These are phyloP conservation scores for Scomber scombrus DNA, from an alignment of 2,113 vertebrate species.

Conservation along the genomic window DNA sequence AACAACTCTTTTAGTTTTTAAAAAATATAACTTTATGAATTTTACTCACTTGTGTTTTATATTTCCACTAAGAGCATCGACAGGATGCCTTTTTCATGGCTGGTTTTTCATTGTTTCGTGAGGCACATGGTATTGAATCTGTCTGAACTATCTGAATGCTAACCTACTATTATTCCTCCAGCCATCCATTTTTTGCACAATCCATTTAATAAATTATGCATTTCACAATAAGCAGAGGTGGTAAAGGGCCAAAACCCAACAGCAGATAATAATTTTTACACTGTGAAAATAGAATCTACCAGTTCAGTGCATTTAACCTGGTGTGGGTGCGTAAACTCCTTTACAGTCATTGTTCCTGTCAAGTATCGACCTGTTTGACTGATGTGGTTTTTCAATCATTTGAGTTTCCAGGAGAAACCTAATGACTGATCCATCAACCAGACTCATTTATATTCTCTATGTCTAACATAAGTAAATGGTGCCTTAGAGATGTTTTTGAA, in stretches of 20 bases:
- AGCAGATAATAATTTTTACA: too few relatives aligned
- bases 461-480: slow-evolving; percentile 7
- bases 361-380: not conserved
- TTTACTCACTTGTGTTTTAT: not conserved
- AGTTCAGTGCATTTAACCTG: too few relatives aligned
- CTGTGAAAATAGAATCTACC: too few relatives aligned
- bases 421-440: slow-evolving; percentile 21
- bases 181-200: not conserved
- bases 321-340: too few relatives aligned
- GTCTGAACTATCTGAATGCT: not conserved
- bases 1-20: not conserved
- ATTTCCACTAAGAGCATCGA: too few relatives aligned
- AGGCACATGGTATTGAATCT: not conserved
- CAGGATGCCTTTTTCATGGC: too few relatives aligned
- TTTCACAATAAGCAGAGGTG: too few relatives aligned
- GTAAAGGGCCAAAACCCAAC: not conserved
- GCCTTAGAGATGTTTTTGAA: not conserved
- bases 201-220: not conserved
- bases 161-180: not conserved
- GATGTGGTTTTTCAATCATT: not conserved
- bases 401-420: slow-evolving; percentile 14
- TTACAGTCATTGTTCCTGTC: not conserved
- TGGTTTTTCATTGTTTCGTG: not conserved
- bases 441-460: slow-evolving; percentile 5
- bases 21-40: not conserved